Conservation (phyloP, 2,113 vertebrate species). For the Macaca mulatta region DNA sequence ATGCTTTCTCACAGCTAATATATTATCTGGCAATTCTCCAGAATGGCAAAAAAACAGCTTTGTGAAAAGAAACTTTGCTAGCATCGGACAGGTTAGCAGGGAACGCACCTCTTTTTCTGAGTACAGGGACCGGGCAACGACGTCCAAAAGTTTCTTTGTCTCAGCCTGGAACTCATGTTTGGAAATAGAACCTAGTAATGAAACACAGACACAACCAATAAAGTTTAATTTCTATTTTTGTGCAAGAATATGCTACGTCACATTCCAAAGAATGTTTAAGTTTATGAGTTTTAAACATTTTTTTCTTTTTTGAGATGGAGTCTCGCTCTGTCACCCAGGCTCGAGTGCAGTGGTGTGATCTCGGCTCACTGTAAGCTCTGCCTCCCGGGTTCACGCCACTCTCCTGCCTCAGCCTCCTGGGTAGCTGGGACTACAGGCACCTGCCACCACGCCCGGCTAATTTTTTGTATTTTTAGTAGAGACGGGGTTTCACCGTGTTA, state of each 20-base stretch:
- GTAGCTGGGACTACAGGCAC: too few relatives aligned
- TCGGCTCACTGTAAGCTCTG: too few relatives aligned
- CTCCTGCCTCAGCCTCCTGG: too few relatives aligned
- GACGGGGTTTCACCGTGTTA: too few relatives aligned
- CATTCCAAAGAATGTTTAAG: background rate
- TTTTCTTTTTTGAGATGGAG: too few relatives aligned
- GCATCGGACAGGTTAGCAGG: accelerated
- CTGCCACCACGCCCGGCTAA: too few relatives aligned
- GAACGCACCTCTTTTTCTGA: slow-evolving; percentile 95
- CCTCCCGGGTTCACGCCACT: too few relatives aligned
- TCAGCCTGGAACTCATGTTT: slow-evolving; percentile 98
- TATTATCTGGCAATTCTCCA: background rate
- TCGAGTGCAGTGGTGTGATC: too few relatives aligned
- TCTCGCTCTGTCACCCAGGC: too few relatives aligned
- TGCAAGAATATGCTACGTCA: background rate
- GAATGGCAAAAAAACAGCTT: background rate
- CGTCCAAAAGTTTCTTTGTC: slow-evolving; percentile 97
- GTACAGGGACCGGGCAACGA: slow-evolving; percentile 96
- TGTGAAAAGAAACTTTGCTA: background rate
- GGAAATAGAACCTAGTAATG: slow-evolving; percentile 87
- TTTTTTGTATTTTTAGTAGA: too few relatives aligned
- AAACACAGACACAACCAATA: slow-evolving; percentile 52
- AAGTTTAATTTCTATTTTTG: background rate
- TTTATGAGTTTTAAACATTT: background rate
- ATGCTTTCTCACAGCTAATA: background rate